phyloP scores from a whole-genome alignment of 2,888 invertebrate genomes.

The Leistus spinibarbis region DNA sequence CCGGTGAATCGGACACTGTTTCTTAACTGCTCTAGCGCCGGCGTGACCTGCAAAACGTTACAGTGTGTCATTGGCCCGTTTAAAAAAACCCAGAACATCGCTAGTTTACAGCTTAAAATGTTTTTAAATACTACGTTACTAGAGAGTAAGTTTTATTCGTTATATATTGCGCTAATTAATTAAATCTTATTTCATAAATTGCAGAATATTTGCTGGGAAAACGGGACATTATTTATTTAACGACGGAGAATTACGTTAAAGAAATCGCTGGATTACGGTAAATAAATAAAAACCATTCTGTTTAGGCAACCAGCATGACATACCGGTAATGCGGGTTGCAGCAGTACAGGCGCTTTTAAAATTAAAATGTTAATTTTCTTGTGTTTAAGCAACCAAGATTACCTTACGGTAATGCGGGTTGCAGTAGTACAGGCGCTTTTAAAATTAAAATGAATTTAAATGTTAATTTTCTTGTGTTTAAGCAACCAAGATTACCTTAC shows the following conservation, averaged over 20 bases:
- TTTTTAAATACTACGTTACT: conserved; percentile 13
- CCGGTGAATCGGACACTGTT: conserved; percentile 3
- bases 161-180: not conserved
- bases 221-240: conserved; percentile 16
- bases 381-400: too few relatives aligned
- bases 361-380: too few relatives aligned
- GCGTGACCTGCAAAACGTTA: conserved; percentile 17
- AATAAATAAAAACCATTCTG: too few relatives aligned
- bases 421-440: too few relatives aligned
- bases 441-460: too few relatives aligned
- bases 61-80: conserved; percentile 24
- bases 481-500: too few relatives aligned
- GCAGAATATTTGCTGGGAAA: conserved; percentile 18
- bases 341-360: too few relatives aligned
- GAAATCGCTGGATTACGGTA: conserved; percentile 18
- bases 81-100: conserved; percentile 7
- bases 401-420: too few relatives aligned
- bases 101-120: conserved; percentile 25
- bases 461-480: too few relatives aligned
- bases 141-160: conserved; percentile 11
- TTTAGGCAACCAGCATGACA: too few relatives aligned
- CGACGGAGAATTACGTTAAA: conserved; percentile 12
- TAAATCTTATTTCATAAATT: not conserved
- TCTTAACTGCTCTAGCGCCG: conserved; percentile 17
- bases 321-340: too few relatives aligned